Evolutionary conservation across 2,797 vertebrate species (phyloP).

Genomic region (Hapalemur alaotrensis): DNA sequence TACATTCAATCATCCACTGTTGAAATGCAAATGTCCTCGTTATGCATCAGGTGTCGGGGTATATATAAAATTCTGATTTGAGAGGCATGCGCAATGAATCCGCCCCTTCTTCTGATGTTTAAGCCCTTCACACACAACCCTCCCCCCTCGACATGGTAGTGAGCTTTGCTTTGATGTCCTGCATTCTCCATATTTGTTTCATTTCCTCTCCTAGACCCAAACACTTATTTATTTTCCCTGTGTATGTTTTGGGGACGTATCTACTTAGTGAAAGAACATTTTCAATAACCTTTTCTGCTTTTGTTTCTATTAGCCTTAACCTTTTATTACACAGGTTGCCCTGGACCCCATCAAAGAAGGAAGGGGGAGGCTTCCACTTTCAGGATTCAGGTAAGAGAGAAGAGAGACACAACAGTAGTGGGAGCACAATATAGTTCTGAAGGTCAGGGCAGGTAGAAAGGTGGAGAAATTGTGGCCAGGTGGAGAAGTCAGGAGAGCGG

Average conservation of each 20-base stretch:
- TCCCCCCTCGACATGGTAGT: neutral
- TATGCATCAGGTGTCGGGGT: neutral
- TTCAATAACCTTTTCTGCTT: slow-evolving; percentile 54
- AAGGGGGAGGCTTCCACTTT: neutral
- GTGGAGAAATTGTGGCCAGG: neutral
- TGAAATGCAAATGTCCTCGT: neutral
- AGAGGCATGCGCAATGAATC: neutral
- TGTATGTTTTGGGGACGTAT: slow-evolving; percentile 41
- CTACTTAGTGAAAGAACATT: slow-evolving; percentile 49
- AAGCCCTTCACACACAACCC: neutral
- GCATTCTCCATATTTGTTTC: slow-evolving; percentile 60
- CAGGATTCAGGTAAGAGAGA: neutral
- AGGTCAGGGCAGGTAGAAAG: neutral
- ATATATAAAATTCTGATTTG: neutral
- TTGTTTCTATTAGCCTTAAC: neutral
- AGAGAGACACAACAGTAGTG: neutral
- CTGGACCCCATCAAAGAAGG: slow-evolving; percentile 37
- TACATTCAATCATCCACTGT: neutral
- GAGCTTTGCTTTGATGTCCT: slow-evolving; percentile 55
- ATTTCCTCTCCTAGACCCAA: slow-evolving; percentile 63
- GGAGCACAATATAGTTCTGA: neutral
- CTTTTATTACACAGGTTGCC: slow-evolving; percentile 45
- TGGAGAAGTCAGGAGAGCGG: neutral
- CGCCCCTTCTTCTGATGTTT: neutral
- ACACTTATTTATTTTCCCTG: slow-evolving; percentile 52